Conservation (phyloP, 2,797 vertebrate species). For the Xerus rutilus region DNA sequence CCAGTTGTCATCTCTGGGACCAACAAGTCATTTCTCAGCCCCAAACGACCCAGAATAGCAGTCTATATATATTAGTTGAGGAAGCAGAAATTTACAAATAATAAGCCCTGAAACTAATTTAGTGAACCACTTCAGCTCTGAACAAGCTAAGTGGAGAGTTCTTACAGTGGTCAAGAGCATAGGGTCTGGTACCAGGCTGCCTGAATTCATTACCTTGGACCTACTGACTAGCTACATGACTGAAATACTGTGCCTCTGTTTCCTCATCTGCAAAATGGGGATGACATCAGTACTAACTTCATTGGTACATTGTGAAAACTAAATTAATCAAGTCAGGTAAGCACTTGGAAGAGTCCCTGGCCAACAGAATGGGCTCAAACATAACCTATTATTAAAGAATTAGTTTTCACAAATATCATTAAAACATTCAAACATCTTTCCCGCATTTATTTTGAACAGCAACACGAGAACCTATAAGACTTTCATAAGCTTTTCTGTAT, state of each 20-base stretch:
- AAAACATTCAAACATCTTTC: constrained; percentile 8
- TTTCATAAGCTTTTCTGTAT: background rate
- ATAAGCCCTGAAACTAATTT: background rate
- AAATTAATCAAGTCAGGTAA: background rate
- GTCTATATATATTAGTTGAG: background rate
- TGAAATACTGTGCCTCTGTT: background rate
- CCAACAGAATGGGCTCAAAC: background rate
- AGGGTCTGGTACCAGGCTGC: background rate
- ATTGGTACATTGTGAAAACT: background rate
- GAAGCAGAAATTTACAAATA: constrained; percentile 25
- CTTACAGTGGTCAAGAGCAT: background rate
- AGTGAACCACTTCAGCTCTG: background rate
- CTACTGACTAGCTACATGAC: background rate
- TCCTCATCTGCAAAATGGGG: background rate
- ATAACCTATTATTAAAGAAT: constrained; percentile 27
- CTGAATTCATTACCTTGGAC: background rate
- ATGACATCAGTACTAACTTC: background rate
- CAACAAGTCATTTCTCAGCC: background rate
- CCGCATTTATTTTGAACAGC: background rate
- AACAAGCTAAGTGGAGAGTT: background rate
- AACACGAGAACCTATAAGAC: background rate
- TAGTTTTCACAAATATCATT: background rate
- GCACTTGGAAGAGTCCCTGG: background rate
- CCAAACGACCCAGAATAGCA: background rate
- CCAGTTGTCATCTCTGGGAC: background rate